These are phyloP conservation scores for Pseudopleuronectes americanus DNA, from an alignment of 2,797 vertebrate species.

Conservation along the genomic window DNA sequence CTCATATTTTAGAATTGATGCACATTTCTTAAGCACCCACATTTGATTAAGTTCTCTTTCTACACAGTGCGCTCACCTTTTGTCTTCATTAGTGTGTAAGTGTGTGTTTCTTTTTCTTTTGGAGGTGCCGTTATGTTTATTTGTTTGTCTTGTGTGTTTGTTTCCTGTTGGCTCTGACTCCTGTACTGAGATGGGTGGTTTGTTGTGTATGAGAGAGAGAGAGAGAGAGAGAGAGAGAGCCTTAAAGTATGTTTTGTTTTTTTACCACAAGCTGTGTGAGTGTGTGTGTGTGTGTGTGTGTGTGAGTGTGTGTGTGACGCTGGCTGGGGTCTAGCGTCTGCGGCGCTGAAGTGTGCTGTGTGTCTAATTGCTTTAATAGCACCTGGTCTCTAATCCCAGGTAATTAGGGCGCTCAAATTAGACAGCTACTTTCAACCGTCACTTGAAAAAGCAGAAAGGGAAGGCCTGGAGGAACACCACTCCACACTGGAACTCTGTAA, in stretches of 20 bases:
- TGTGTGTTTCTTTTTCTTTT: no score
- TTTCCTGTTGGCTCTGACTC: constrained; percentile 23
- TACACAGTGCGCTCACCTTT: no score
- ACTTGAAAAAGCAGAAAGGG: constrained; percentile 78
- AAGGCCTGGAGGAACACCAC: constrained; percentile 79
- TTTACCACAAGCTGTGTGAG: constrained; percentile 20
- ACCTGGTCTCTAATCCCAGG: constrained; percentile 86
- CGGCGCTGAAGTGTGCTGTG: constrained; percentile 78
- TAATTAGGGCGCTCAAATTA: constrained; percentile 86
- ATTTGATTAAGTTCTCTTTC: no score
- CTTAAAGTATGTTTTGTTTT: constrained; percentile 19
- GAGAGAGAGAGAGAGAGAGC: constrained; percentile 3
- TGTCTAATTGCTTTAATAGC: constrained; percentile 88
- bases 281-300: constrained; percentile 26
- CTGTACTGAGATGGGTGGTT: constrained; percentile 8
- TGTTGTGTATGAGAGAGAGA: constrained; percentile 9
- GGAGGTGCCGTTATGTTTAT: constrained; percentile 6
- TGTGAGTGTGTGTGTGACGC: constrained; percentile 59
- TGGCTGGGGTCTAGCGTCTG: constrained; percentile 66
- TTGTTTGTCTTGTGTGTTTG: background rate
- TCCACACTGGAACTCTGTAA: constrained; percentile 46
- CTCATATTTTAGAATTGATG: background rate
- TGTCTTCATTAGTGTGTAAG: no score
- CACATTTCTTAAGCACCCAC: no score
- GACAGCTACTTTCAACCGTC: constrained; percentile 84